Evolutionary conservation across 2,113 vertebrate species (phyloP).

Genomic region (Corapipo altera): DNA sequence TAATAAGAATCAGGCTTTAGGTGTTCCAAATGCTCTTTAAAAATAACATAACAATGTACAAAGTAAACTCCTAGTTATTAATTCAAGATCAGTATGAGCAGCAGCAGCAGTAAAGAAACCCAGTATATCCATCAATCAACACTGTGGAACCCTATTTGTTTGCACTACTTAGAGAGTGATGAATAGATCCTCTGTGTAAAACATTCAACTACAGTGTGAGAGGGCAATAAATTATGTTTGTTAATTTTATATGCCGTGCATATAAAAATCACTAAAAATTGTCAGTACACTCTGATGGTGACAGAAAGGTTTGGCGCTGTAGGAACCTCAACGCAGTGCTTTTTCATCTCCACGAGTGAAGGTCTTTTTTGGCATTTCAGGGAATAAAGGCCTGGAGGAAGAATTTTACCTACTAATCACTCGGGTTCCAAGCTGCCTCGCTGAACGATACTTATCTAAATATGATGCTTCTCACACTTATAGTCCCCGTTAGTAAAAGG

Average conservation of each 20-base stretch:
- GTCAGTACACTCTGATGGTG: conserved; percentile 11
- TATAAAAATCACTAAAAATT: conserved; percentile 52
- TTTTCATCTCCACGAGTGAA: neutral
- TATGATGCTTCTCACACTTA: accelerated
- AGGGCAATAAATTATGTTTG: conserved; percentile 64
- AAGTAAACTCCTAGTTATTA: conserved; percentile 45
- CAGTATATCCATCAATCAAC: conserved; percentile 63
- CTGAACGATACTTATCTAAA: neutral
- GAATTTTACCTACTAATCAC: neutral
- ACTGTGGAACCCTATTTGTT: conserved; percentile 61
- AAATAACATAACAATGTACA: conserved; percentile 44
- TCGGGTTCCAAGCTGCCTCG: neutral
- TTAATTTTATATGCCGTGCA: conserved; percentile 54
- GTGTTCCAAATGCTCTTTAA: conserved; percentile 35
- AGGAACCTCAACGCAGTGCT: neutral
- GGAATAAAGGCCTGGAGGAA: neutral
- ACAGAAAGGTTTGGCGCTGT: neutral
- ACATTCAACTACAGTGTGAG: conserved; percentile 53
- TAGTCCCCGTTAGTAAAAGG: neutral
- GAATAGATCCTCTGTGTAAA: conserved; percentile 68
- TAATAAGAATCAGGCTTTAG: conserved; percentile 26
- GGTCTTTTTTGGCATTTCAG: neutral
- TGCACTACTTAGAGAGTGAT: conserved; percentile 64
- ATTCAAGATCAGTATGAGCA: conserved; percentile 40
- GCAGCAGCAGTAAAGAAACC: conserved; percentile 52